Base-by-base conservation (phyloP, 2,888 invertebrate species). In the Cecidostiba fungosa region DNA sequence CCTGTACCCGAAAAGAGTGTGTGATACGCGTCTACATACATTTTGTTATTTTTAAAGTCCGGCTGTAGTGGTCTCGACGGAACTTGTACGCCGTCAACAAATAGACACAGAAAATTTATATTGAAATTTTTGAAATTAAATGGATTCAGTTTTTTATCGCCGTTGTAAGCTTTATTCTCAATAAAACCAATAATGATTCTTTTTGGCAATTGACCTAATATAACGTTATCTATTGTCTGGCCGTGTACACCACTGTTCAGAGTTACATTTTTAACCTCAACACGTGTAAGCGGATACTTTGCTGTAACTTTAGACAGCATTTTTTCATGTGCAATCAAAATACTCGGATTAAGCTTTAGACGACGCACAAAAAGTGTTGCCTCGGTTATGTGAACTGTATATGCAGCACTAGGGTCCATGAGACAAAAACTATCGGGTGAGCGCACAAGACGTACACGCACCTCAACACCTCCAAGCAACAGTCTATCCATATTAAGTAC, bases 201-300 rank as follows among this genome's bases (percentile, higher is more conserved):
- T 36, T 36, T 36, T 8, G 36, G 36, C 0, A 92, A 79, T 81
- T 89, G 89, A 3, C 90, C 90, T 5, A 88, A 50, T 83, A 91
- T 90, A 12, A 92, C 72, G 78, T 92, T 91, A 73, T 92, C 91
- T 73, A 91, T 85, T 0, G 89, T 85, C 82, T 90, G 89, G 12
- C 87, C 87, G 43, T 89, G 89, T 23, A 89, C 88, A 0, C 88
- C 89, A 10, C 83, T 23, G 5, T 88, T 85, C 29, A 89, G 87
- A 4, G 89, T 87, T 19, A 89, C 39, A 2, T 39, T 43, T 43
- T 43, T 43, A 10, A 43, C 12, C 12, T 43, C 43, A 2, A 43
- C 12, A 10, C 43, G 43, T 12, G 43, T 43, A 1, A 43, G 43
- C 12, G 12, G 43, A 1, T 43, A 43, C 1, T 12, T 12, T 43